These are phyloP conservation scores for Cherax quadricarinatus DNA, from an alignment of 1,140 invertebrate species.

Conservation along the genomic window DNA sequence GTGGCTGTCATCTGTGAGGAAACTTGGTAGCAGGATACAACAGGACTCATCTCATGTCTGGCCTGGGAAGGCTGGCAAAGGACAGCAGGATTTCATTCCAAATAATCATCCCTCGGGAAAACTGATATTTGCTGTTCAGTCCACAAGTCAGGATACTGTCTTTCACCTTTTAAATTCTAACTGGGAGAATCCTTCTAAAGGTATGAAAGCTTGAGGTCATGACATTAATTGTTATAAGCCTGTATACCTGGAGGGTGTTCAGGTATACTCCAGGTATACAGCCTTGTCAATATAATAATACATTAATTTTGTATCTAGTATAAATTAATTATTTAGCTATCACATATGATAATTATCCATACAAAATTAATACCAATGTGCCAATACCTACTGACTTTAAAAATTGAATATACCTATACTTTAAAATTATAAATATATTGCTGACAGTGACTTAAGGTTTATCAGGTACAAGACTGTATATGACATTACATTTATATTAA, in stretches of 20 bases:
- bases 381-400: too few species aligned
- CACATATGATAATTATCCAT: not conserved
- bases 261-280: too few species aligned
- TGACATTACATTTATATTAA: not conserved
- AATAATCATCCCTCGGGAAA: not conserved
- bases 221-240: too few species aligned
- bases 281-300: too few species aligned
- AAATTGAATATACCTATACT: too few species aligned
- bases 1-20: slow-evolving; percentile 1
- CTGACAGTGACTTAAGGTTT: too few species aligned
- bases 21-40: slow-evolving; percentile 14
- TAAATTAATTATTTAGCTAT: too few species aligned
- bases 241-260: too few species aligned
- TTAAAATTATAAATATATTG: too few species aligned
- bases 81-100: not conserved
- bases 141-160: not conserved
- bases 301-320: too few species aligned
- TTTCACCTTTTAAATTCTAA: slow-evolving; percentile 32
- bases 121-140: not conserved
- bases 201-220: not conserved
- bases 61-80: too few species aligned
- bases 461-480: not conserved
- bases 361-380: not conserved
- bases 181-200: slow-evolving; percentile 50
- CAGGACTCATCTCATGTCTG: not conserved